Percentiles rank a stretch among this genome's conserved stretches.
phyloP scores from a whole-genome alignment of 2,797 vertebrate species.

The Falco cherrug region DNA sequence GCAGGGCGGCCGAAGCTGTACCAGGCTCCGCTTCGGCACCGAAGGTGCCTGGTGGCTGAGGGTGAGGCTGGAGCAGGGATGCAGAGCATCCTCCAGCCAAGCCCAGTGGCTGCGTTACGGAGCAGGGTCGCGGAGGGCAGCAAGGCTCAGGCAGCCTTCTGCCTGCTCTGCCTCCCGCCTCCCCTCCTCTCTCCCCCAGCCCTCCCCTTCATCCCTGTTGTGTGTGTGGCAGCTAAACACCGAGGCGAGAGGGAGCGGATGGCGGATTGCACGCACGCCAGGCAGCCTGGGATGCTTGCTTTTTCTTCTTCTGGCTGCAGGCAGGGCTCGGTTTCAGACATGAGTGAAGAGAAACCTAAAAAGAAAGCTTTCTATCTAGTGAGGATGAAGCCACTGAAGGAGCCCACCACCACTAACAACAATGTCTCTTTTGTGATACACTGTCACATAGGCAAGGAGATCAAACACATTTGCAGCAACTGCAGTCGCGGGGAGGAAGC shows the following conservation, averaged over 20 bases:
- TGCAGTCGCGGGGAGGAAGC: conserved; percentile 94
- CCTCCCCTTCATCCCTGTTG: conserved; percentile 43
- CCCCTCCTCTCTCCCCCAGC: background rate
- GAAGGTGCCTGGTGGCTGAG: background rate
- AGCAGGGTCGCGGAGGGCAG: conserved; percentile 64
- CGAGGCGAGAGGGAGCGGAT: conserved; percentile 80
- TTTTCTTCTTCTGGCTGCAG: conserved; percentile 77
- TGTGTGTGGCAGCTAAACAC: conserved; percentile 60
- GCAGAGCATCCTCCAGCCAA: background rate
- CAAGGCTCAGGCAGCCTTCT: conserved; percentile 44
- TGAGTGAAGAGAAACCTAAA: conserved; percentile 82
- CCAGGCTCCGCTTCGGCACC: background rate
- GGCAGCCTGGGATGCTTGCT: conserved; percentile 79
- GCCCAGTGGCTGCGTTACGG: conserved; percentile 4
- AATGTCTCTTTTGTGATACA: conserved; percentile 96
- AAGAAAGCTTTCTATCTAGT: conserved; percentile 92
- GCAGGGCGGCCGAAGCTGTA: background rate
- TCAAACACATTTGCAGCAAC: conserved; percentile 99
- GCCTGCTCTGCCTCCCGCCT: conserved; percentile 21
- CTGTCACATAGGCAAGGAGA: conserved; percentile 97
- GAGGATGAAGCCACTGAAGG: conserved; percentile 91
- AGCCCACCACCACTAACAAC: conserved; percentile 77
- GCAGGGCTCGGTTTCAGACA: conserved; percentile 75
- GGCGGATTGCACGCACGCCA: conserved; percentile 82
- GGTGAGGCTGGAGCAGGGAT: background rate